Evolutionary conservation across 2,113 vertebrate species (phyloP), one percentile per base, ranked within the genome.

Genomic region (Rhinichthys klamathensis): DNA sequence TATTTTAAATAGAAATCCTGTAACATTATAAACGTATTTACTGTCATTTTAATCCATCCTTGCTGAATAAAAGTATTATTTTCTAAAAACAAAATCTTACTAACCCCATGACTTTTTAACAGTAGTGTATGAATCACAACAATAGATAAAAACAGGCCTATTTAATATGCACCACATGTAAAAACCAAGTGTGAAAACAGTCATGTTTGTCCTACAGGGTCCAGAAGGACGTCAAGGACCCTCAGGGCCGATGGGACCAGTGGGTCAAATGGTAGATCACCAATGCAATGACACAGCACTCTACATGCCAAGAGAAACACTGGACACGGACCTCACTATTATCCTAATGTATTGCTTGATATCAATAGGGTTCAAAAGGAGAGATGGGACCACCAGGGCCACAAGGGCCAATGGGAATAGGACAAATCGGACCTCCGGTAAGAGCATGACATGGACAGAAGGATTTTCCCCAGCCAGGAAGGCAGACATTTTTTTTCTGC

Each of bases 261-360:
- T 91, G 81, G 97, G 97, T 67, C 90, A 90, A 80, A 96, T 96
- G 96, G 97, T 99, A 91, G 90, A 92, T 82, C 49, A 75, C 56
- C n/a, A 63, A 32, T 18, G 23, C 3, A 56, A 72, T 63, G 15
- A 56, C 74, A 63, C 25, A 21, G 35, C 25, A 76, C 3, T 70
- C 60, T 27, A 78, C 23, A 35, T 9, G 18, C 35, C 63, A 78
- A 23, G 13, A 35, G 13, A 74, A 21, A 32, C 18, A 23, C 16
- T 65, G 13, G 67, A 67, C 44, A 56, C 60, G 32, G 49, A 61
- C 38, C 44, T 32, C 16, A 72, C 30, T 79, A 4, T 38, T 58
- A 10, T 58, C 23, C 67, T 30, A 86, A 30, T 70, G 56, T 65
- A n/a, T 35, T 87, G 0, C 72, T 13, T 87, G 75, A 87, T 21